phyloP scores from a whole-genome alignment of 1,140 invertebrate genomes.

The Metaphire vulgaris region DNA sequence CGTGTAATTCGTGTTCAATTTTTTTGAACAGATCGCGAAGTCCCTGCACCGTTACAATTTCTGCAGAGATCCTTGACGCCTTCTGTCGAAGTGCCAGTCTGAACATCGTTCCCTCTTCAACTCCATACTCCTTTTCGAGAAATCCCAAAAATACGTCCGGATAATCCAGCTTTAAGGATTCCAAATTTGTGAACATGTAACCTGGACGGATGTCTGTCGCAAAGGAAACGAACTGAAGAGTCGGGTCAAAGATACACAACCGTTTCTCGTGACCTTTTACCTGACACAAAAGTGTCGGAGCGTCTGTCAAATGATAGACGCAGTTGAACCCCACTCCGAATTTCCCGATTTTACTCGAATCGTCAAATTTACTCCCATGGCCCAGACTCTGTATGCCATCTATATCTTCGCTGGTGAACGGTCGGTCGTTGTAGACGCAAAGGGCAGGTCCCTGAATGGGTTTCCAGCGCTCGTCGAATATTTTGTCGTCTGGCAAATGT shows the following conservation, averaged over 20 bases:
- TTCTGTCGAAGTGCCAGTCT: slow-evolving; percentile 28
- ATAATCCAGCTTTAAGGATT: slow-evolving; percentile 32
- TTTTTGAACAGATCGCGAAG: slow-evolving; percentile 31
- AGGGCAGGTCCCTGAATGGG: slow-evolving; percentile 36
- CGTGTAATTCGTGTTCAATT: not conserved
- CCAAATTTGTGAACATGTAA: slow-evolving; percentile 30
- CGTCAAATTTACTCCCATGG: slow-evolving; percentile 32
- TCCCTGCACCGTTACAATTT: slow-evolving; percentile 24
- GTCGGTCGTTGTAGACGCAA: slow-evolving; percentile 38
- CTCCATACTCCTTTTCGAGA: slow-evolving; percentile 17
- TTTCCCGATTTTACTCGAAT: slow-evolving; percentile 32
- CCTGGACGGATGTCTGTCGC: slow-evolving; percentile 35
- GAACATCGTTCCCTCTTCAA: slow-evolving; percentile 27
- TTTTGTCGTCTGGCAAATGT: slow-evolving; percentile 5
- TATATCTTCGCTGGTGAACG: slow-evolving; percentile 37
- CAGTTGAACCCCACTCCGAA: slow-evolving; percentile 46
- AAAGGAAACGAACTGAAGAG: slow-evolving; percentile 36
- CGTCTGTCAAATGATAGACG: slow-evolving; percentile 47
- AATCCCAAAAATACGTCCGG: slow-evolving; percentile 35
- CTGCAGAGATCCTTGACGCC: slow-evolving; percentile 33
- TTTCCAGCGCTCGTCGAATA: slow-evolving; percentile 33
- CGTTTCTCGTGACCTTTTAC: slow-evolving; percentile 13
- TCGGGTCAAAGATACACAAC: slow-evolving; percentile 43
- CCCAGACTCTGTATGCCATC: slow-evolving; percentile 38
- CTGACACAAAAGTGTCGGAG: slow-evolving; percentile 41